Percentiles rank a stretch among this genome's conserved stretches.
These are phyloP conservation scores for Pseudomyrmex pallidus DNA, from an alignment of 1,140 invertebrate species.

Conservation along the genomic window DNA sequence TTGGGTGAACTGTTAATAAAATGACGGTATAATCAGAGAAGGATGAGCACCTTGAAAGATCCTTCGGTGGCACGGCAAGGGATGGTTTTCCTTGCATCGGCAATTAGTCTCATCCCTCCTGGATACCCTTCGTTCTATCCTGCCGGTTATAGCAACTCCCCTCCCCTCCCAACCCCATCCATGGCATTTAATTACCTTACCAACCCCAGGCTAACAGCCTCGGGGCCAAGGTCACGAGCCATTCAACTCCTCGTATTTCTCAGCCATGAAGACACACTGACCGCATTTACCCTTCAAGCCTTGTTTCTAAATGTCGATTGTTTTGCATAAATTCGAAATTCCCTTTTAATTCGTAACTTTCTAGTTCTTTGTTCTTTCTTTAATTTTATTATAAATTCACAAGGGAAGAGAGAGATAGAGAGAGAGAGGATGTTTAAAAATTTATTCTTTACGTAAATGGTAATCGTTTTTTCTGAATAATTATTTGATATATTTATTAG, in stretches of 20 bases:
- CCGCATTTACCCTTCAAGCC: constrained; percentile 81
- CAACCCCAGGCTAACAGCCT: constrained; percentile 82
- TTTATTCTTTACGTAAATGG: too few relatives aligned
- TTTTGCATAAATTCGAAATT: constrained; percentile 69
- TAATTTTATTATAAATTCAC: too few relatives aligned
- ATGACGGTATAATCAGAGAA: constrained; percentile 69
- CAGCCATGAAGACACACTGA: constrained; percentile 82
- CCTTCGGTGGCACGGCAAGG: constrained; percentile 70
- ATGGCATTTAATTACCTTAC: constrained; percentile 84
- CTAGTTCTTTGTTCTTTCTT: too few relatives aligned
- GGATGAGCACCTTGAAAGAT: constrained; percentile 83
- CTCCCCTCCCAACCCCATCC: constrained; percentile 79
- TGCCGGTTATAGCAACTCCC: constrained; percentile 78
- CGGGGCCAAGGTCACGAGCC: constrained; percentile 84
- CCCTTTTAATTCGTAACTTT: background rate
- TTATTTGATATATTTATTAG: too few relatives aligned
- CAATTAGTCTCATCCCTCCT: constrained; percentile 83
- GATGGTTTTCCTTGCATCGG: constrained; percentile 80
- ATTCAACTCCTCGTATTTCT: constrained; percentile 82
- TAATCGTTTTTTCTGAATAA: too few relatives aligned
- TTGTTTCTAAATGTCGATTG: constrained; percentile 70
- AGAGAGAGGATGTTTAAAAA: too few relatives aligned
- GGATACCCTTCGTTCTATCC: constrained; percentile 79
- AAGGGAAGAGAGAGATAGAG: too few relatives aligned
- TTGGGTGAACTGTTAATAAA: constrained; percentile 59